Percentiles rank a stretch among this genome's conserved stretches.
phyloP scores from a whole-genome alignment of 2,888 invertebrate genomes.

The Reticulitermes lucifugus region DNA sequence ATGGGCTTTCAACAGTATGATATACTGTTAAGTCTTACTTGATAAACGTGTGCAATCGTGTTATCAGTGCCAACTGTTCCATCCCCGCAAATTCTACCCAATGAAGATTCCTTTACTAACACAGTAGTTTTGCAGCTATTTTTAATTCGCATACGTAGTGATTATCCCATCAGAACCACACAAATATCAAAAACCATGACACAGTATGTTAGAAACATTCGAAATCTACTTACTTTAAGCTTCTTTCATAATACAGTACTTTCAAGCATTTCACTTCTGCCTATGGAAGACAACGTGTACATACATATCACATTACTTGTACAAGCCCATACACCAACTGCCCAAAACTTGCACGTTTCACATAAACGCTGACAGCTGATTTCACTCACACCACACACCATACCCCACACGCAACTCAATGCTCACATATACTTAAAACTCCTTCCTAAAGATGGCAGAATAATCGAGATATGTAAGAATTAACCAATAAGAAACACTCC shows the following conservation, averaged over 20 bases:
- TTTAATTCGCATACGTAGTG: neutral
- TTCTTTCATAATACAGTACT: neutral
- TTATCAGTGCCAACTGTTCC: too few species aligned
- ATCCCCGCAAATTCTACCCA: neutral
- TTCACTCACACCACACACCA: neutral
- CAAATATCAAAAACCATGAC: neutral
- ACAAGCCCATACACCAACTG: neutral
- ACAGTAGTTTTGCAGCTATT: neutral
- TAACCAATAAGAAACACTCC: neutral
- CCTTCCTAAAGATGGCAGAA: neutral
- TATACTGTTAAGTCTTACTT: too few species aligned
- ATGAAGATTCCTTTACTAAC: neutral
- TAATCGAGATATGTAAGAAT: neutral
- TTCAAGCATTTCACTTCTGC: neutral
- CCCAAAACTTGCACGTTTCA: neutral
- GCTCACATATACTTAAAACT: neutral
- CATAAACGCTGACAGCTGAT: slow-evolving; percentile 22
- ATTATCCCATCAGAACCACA: too few species aligned
- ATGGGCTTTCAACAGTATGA: too few species aligned
- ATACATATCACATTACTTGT: neutral
- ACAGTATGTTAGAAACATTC: neutral
- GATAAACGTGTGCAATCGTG: too few species aligned
- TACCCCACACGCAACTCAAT: neutral
- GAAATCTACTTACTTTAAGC: neutral
- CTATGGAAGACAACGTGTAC: neutral